Conservation (phyloP, 23 tunicate species). For the Phallusia fumigata region DNA sequence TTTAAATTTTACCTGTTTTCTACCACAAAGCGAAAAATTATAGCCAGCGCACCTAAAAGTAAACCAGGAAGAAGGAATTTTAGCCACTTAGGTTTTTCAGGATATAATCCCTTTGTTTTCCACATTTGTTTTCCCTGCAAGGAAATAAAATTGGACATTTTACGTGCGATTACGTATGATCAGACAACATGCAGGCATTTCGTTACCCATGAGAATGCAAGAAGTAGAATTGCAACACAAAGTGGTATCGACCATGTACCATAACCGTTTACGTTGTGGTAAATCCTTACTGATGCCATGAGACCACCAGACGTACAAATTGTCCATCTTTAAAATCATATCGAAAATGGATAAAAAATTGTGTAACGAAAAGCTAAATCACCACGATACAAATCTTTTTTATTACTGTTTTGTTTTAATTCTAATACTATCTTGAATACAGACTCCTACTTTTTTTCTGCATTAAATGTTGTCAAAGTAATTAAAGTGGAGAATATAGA, state of each 20-base stretch:
- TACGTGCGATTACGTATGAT: background rate
- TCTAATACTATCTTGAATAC: background rate
- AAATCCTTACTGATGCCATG: constrained; percentile 21
- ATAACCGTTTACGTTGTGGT: constrained; percentile 30
- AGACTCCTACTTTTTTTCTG: constrained; percentile 31
- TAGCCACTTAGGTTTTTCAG: constrained; percentile 59
- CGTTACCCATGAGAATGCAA: constrained; percentile 30
- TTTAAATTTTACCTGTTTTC: constrained; percentile 43
- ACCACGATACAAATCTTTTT: too few relatives aligned
- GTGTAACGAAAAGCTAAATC: background rate
- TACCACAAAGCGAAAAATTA: constrained; percentile 27
- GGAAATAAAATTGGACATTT: background rate
- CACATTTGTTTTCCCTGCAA: constrained; percentile 49
- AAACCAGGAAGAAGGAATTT: constrained; percentile 50
- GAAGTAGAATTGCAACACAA: constrained; percentile 15
- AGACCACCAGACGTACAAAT: constrained; percentile 28
- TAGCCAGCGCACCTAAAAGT: constrained; percentile 28
- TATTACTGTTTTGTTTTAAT: background rate
- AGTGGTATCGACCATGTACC: constrained; percentile 34
- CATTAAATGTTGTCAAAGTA: constrained; percentile 27
- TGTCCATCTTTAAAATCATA: background rate
- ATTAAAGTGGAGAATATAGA: constrained; percentile 41
- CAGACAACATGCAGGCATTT: background rate
- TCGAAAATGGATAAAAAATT: background rate
- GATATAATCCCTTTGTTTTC: constrained; percentile 41